Evolutionary conservation across 2,113 vertebrate genomes (phyloP), one percentile per base, ranked within the genome.

Genomic region (Mirounga angustirostris): DNA sequence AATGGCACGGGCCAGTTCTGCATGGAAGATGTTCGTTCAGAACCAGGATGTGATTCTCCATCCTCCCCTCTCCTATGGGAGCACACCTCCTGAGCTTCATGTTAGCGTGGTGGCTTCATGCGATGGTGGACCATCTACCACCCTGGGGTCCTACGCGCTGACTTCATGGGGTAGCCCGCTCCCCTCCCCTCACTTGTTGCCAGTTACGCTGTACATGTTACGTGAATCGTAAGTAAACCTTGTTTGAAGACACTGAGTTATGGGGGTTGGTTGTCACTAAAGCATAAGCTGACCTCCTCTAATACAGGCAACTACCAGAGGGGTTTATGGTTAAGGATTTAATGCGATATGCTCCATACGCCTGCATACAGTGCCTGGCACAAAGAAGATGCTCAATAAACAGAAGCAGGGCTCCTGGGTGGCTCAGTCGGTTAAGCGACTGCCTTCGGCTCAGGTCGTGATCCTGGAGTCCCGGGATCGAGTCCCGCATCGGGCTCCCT

Each of bases 71-170:
- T 24, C 22, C 15, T 21, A 3, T 4, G 30, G 11, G 5, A 79
- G 18, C 56, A 67, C 30, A 9, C 12, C 21, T 18, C 46, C 46
- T 67, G 16, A 40, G 28, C 46, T 82, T 82, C 46, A 16, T 6
- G 13, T 78, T 54, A 36, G 50, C 56, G 46, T 7, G 30, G n/a
- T 65, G 7, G 3, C 43, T 89, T 76, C 24, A 14, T 40, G 24
- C 56, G 36, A 50, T 33, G 1, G 30, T 7, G 16, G 71, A 16
- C 11, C 18, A 4, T 46, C 81, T 33, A 13, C 30, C 22, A 33
- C 46, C 19, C 50, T 61, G n/a, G 56, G 21, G 33, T 33, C 50
- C 28, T 74, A 3, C 0, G 0, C 10, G 12, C 24, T 0, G 0
- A 18, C n/a, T 91, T 80, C 69, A 26, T n/a, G 26, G 4, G 43